Conservation (phyloP, 2,113 vertebrate genomes). For the Lamprologus tigripictilis region DNA sequence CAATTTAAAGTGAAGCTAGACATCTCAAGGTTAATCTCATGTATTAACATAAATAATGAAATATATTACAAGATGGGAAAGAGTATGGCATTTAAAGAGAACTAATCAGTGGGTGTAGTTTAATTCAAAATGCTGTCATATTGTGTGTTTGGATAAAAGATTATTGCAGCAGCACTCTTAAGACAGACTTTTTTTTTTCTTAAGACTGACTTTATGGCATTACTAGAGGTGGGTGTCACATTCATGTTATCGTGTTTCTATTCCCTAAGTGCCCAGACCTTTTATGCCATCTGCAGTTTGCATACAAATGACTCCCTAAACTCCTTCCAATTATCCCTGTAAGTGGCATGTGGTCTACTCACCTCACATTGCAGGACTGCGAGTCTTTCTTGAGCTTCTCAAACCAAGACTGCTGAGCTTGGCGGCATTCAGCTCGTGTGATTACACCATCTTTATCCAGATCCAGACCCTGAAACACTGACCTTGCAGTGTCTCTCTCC, state of each 20-base stretch:
- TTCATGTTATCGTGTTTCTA: not conserved
- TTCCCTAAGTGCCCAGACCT: not conserved
- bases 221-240: not conserved
- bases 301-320: not conserved
- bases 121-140: not conserved
- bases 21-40: not conserved
- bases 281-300: not conserved
- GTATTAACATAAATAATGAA: not conserved
- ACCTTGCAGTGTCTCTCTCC: conserved; percentile 78
- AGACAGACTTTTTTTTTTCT: not conserved
- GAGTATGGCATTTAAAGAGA: not conserved
- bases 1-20: not conserved
- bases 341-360: not conserved
- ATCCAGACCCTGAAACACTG: conserved; percentile 75
- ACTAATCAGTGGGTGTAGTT: not conserved
- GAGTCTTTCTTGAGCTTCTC: conserved; percentile 79
- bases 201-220: not conserved
- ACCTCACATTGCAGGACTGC: conserved; percentile 88
- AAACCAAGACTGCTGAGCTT: conserved; percentile 84
- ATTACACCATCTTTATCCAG: conserved; percentile 73
- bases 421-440: conserved; percentile 73
- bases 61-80: not conserved
- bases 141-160: not conserved
- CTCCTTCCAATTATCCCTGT: not conserved
- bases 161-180: not conserved